Evolutionary conservation across 2,797 vertebrate genomes (phyloP).

Genomic region (Pantherophis vulpinus): DNA sequence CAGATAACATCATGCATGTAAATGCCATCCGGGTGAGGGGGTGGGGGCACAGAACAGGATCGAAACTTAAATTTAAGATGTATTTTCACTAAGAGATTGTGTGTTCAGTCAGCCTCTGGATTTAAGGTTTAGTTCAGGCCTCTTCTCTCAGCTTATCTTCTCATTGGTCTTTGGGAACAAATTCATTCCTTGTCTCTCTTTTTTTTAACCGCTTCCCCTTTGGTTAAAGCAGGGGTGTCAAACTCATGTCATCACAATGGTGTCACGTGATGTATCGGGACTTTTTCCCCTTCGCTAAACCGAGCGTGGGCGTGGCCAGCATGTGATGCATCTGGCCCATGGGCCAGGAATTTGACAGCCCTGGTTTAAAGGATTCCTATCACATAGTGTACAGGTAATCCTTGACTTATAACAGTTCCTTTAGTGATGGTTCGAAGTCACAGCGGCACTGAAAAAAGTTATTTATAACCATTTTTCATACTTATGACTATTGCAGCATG

Average conservation of each 20-base stretch:
- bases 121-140: not conserved
- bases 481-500: not conserved
- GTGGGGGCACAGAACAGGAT: not conserved
- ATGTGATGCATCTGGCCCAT: no score
- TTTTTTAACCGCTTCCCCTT: not conserved
- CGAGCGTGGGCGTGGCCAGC: no score
- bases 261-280: no score
- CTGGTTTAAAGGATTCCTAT: not conserved
- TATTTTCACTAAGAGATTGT: slow-evolving; percentile 31
- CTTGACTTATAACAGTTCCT: not conserved
- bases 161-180: not conserved
- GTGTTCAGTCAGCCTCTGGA: not conserved
- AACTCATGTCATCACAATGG: no score
- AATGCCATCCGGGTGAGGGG: not conserved
- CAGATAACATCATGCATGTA: not conserved
- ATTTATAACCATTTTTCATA: not conserved
- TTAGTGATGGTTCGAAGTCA: not conserved
- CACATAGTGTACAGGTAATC: not conserved
- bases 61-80: slow-evolving; percentile 26
- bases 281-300: no score
- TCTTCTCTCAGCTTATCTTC: not conserved
- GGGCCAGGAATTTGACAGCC: no score
- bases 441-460: not conserved
- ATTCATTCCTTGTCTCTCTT: not conserved
- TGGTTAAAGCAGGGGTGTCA: not conserved